Base-by-base conservation (phyloP, 1,140 invertebrate species). In the Caerostris extrusa region DNA sequence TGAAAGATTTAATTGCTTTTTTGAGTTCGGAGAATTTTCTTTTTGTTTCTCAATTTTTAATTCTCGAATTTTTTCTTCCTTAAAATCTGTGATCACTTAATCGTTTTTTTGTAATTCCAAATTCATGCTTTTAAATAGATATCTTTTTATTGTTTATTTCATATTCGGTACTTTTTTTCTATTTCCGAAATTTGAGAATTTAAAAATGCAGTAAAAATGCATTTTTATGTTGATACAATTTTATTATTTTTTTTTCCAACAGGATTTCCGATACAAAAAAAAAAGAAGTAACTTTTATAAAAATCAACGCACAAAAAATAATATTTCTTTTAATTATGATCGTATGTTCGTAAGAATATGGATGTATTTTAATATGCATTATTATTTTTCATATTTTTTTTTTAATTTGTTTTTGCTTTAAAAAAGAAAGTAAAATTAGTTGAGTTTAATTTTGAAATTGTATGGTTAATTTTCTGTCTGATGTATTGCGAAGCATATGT, bases 71-170 rank as follows among this genome's bases (percentile, higher is more conserved):
- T 17, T 10, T 0, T 3, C 12, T 58, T 85, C n/a, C n/a, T 58
- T 56, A n/a, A 53, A 14, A 12, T 53, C 6, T 19, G 57, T 58
- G 82, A 85, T 19, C 57, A 85, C 12, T 85, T 85, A 85, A 85
- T 85, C 82, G 82, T 85, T 85, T 85, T n/a, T n/a, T n/a, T n/a
- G n/a, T n/a, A n/a, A n/a, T 85, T 17, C 82, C 17, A n/a, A 81
- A 57, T n/a, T 85, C 19, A 56, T 57, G 55, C 14, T 6, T n/a
- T n/a, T n/a, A 7, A 85, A 5, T 58, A 58, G 57, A 58, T 57
- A n/a, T 5, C 82, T 85, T 77, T 77, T 34, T n/a, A 85, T 57
- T 56, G 55, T n/a, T n/a, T n/a, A n/a, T n/a, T n/a, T 56, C 8
- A 58, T 56, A n/a, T 85, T n/a, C 57, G 55, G 82, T 57, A n/a